Percentiles rank a stretch among this genome's conserved stretches.
Evolutionary conservation across 2,113 vertebrate species (phyloP).

Genomic region (Oreochromis spilurus): DNA sequence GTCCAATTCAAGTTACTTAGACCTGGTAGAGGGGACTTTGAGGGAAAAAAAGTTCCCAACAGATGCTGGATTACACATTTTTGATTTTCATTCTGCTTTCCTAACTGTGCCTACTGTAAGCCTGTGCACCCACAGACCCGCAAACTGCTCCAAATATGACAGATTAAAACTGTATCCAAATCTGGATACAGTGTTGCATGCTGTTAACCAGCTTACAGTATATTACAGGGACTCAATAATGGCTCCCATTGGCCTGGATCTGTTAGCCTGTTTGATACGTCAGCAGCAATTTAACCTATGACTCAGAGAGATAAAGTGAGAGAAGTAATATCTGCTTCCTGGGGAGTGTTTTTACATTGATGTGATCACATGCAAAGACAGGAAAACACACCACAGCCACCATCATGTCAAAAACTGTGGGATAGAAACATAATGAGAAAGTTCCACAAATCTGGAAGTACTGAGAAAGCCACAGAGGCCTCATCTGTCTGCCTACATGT

Average conservation of each 20-base stretch:
- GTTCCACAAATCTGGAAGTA: background rate
- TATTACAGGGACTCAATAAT: conserved; percentile 5
- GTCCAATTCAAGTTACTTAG: background rate
- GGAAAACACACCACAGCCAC: background rate
- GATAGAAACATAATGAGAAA: background rate
- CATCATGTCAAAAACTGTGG: background rate
- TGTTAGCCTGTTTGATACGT: background rate
- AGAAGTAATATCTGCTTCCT: background rate
- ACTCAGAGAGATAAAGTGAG: background rate
- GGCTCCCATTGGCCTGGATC: background rate
- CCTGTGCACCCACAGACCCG: background rate
- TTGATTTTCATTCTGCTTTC: background rate
- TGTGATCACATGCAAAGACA: background rate
- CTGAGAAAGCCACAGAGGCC: background rate
- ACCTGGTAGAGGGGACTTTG: background rate
- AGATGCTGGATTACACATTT: background rate
- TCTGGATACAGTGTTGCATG: background rate
- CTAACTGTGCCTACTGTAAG: background rate
- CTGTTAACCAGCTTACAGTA: conserved; percentile 25
- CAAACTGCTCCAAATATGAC: conserved; percentile 1
- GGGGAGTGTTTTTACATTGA: background rate
- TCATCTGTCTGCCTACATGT: background rate
- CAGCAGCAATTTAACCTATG: background rate
- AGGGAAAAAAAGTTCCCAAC: background rate
- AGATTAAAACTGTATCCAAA: conserved; percentile 32